A percentile compares a stretch with the other conserved stretches of the same genome.
Evolutionary conservation across 2,888 invertebrate genomes (phyloP).

Genomic region (Tolmerus cingulatus): DNA sequence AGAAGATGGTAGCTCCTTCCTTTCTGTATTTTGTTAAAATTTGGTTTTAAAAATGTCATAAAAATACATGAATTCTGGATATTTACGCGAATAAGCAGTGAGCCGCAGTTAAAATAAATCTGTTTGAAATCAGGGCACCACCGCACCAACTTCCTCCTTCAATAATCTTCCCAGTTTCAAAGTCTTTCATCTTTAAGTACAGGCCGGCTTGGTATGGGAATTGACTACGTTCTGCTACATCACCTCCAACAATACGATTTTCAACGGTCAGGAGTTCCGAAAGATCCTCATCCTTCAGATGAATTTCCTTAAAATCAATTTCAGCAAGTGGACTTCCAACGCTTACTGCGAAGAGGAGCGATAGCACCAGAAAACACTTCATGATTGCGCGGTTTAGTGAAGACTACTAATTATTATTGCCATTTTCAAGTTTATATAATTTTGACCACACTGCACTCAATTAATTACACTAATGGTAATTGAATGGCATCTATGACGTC

Average conservation of each 20-base stretch:
- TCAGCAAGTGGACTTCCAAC: not conserved
- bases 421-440: not conserved
- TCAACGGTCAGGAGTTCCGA: not conserved
- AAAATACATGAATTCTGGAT: not conserved
- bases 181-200: not conserved
- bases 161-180: not conserved
- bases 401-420: not conserved
- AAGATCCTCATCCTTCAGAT: not conserved
- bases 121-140: slow-evolving; percentile 16
- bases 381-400: not conserved
- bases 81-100: slow-evolving; percentile 17
- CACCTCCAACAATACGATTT: slow-evolving; percentile 60
- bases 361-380: not conserved
- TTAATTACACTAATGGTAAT: not conserved
- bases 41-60: not conserved
- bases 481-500: not conserved
- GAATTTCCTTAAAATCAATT: not conserved
- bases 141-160: slow-evolving; percentile 10
- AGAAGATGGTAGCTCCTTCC: not conserved
- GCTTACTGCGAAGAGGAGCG: not conserved
- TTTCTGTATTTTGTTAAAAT: slow-evolving; percentile 48
- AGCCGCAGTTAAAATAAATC: not conserved
- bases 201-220: slow-evolving; percentile 29
- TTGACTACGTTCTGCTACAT: slow-evolving; percentile 56
- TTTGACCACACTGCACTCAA: not conserved